Percentiles rank a stretch among this genome's conserved stretches.
Evolutionary conservation across 2,888 invertebrate species (phyloP).

Genomic region (Eudasyphora cyanicolor): DNA sequence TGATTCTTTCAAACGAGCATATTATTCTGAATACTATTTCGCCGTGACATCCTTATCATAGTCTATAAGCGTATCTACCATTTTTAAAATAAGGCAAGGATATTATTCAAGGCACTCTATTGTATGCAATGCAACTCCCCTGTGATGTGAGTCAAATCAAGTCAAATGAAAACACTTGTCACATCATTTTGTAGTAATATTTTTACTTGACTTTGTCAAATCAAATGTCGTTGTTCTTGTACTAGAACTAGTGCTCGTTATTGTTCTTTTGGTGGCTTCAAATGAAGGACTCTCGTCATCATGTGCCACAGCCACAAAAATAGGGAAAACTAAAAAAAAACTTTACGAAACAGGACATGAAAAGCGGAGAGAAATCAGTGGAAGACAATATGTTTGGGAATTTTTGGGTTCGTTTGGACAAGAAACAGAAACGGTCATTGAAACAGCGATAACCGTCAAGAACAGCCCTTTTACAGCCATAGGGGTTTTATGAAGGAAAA

Average conservation of each 20-base stretch:
- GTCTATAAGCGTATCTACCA: too few relatives aligned
- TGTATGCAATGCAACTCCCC: not conserved
- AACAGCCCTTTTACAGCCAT: not conserved
- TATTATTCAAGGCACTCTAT: too few relatives aligned
- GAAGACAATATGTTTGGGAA: conserved; percentile 11
- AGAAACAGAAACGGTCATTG: not conserved
- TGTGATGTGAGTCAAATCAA: conserved; percentile 9
- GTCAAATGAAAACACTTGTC: conserved; percentile 33
- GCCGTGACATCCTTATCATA: too few relatives aligned
- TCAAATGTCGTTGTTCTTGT: conserved; percentile 21
- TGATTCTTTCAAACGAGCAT: too few relatives aligned
- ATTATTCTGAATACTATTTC: too few relatives aligned
- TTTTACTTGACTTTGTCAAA: conserved; percentile 23
- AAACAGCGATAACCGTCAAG: not conserved
- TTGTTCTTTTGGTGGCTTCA: not conserved
- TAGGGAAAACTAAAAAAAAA: not conserved
- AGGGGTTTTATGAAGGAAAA: not conserved
- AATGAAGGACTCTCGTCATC: not conserved
- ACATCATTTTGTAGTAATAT: conserved; percentile 30
- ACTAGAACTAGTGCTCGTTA: not conserved
- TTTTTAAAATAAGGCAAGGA: too few relatives aligned
- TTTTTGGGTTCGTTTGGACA: not conserved
- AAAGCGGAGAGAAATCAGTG: not conserved
- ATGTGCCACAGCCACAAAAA: not conserved
- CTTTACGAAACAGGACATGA: not conserved